Percentiles rank a stretch among this genome's conserved stretches.
Evolutionary conservation across 2,113 vertebrate genomes (phyloP).

Genomic region (Solea senegalensis): DNA sequence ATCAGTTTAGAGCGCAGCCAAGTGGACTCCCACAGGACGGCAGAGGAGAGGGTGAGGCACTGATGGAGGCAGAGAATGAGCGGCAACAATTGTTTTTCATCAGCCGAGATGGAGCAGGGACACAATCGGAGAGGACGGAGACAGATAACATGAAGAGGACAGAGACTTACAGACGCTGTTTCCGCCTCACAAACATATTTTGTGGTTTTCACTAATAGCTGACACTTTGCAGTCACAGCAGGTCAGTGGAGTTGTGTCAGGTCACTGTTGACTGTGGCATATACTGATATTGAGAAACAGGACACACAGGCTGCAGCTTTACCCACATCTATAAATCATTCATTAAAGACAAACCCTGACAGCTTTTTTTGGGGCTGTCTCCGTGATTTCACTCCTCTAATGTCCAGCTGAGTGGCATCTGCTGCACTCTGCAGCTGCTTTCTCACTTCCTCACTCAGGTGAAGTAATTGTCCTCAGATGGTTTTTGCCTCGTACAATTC

Average conservation of each 20-base stretch:
- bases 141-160: constrained; percentile 55
- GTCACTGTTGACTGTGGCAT: too few relatives aligned
- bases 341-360: too few relatives aligned
- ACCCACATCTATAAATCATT: too few relatives aligned
- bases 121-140: constrained; percentile 54
- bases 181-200: constrained; percentile 35
- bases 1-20: constrained; percentile 46
- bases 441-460: constrained; percentile 13
- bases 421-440: constrained; percentile 17
- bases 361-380: too few relatives aligned
- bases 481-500: constrained; percentile 37
- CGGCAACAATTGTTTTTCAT: constrained; percentile 68
- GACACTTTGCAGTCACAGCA: too few relatives aligned
- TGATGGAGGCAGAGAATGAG: constrained; percentile 57
- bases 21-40: constrained; percentile 53
- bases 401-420: constrained; percentile 35
- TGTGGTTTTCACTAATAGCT: constrained; percentile 15
- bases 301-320: too few relatives aligned
- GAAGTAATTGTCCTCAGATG: constrained; percentile 49
- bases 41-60: constrained; percentile 35
- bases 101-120: constrained; percentile 50
- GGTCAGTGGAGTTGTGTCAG: too few relatives aligned
- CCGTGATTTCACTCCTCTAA: constrained; percentile 30
- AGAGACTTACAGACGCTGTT: constrained; percentile 33
- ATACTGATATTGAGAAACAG: too few relatives aligned